Evolutionary conservation across 2,888 invertebrate species (phyloP).

Genomic region (Autographa pulchrina): DNA sequence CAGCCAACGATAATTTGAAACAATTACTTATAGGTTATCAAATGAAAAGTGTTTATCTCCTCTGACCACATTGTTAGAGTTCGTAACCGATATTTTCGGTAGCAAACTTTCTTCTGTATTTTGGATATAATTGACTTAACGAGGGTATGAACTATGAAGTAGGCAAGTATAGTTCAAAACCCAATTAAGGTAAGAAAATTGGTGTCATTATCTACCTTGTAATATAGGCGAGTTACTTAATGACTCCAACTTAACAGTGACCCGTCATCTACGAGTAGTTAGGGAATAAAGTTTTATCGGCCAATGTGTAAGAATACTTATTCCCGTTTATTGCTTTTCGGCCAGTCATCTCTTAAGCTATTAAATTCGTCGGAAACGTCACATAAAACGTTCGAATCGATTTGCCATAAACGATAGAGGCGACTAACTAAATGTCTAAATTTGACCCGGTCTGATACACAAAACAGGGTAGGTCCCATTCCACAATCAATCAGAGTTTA

Average conservation of each 20-base stretch:
- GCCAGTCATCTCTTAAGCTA: constrained; percentile 84
- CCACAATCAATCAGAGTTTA: not conserved
- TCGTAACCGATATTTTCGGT: constrained; percentile 42
- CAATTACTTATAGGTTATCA: constrained; percentile 36
- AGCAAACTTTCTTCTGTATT: constrained; percentile 51
- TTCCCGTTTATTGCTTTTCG: constrained; percentile 85
- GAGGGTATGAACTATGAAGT: constrained; percentile 32
- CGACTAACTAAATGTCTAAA: constrained; percentile 82
- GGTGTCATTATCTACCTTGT: constrained; percentile 55
- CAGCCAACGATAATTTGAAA: constrained; percentile 53
- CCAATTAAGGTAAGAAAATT: constrained; percentile 58
- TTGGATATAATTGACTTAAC: constrained; percentile 37
- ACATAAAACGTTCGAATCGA: constrained; percentile 87
- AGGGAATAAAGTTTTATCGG: constrained; percentile 82
- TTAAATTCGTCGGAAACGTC: constrained; percentile 87
- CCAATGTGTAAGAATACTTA: constrained; percentile 87
- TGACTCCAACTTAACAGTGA: constrained; percentile 61
- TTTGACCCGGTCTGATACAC: constrained; percentile 65
- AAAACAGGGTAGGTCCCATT: not conserved
- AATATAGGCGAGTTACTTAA: constrained; percentile 61
- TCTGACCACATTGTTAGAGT: constrained; percentile 27
- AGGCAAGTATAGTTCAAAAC: constrained; percentile 59
- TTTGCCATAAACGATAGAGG: constrained; percentile 88
- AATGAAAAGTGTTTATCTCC: not conserved
- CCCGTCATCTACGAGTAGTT: constrained; percentile 68